Evolutionary conservation across 1,140 invertebrate species (phyloP), one percentile per base, ranked within the genome.

Genomic region (Drosophila mayri): DNA sequence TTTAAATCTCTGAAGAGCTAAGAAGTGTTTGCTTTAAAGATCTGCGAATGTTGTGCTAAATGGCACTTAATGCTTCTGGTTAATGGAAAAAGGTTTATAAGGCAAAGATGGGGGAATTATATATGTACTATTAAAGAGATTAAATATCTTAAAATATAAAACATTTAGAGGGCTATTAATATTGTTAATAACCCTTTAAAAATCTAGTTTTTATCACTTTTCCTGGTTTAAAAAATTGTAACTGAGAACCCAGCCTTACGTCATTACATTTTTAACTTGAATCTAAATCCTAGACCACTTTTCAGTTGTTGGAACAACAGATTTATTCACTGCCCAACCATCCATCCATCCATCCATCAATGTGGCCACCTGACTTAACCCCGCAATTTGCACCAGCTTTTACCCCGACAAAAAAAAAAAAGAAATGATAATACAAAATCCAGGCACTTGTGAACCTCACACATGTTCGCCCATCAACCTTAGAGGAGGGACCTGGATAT

Each of bases 391-490:
- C 47, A 75, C 63, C 84, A 84, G 80, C 80, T 83, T 37, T 22
- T 79, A 79, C 61, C 44, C 64, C 14, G n/a, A 20, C 25, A 30
- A 12, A n/a, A 41, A 49, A 63, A n/a, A n/a, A 55, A 41, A 3
- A 35, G 9, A 11, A 35, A 25, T 9, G 7, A 28, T 16, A 47
- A 47, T 47, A 47, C 14, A 47, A 25, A 76, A 77, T 55, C 66
- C 65, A 55, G 49, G 61, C 86, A 90, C 81, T 90, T 91, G 87
- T 78, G 87, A 91, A 91, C 70, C 62, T 60, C 66, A 71, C 88
- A 91, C 84, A 91, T 90, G 90, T 86, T 72, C 43, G 47, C 4
- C 20, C 43, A 28, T 50, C 50, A 54, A 9, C 37, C 54, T 43
- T 22, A 49, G 44, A 57, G 55, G 59, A 49, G 22, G 22, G 47